These are phyloP conservation scores for Pseudachorutes palmiensis DNA, from an alignment of 1,140 invertebrate genomes.

Conservation along the genomic window DNA sequence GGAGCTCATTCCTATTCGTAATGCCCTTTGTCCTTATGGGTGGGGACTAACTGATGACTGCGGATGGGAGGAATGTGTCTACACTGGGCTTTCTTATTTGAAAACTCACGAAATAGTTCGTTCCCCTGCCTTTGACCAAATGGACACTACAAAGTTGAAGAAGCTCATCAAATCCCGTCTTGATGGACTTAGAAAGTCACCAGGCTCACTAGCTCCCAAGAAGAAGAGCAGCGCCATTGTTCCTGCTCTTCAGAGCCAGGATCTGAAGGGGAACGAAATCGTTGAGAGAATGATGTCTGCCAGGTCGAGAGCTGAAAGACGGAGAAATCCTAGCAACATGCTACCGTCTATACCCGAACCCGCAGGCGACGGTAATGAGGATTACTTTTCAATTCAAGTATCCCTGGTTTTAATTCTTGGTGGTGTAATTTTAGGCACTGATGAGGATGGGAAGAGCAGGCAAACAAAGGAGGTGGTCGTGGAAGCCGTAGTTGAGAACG, in stretches of 20 bases:
- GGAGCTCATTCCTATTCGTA: conserved; percentile 42
- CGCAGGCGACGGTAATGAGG: too few species aligned
- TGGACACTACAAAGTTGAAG: conserved; percentile 28
- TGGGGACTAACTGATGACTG: conserved; percentile 43
- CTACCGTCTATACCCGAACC: conserved; percentile 35
- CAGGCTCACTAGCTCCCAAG: not conserved
- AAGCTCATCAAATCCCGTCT: conserved; percentile 31
- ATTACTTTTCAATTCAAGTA: too few species aligned
- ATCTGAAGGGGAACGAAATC: conserved; percentile 36
- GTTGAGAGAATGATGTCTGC: conserved; percentile 37
- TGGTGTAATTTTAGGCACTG: too few species aligned
- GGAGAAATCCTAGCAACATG: conserved; percentile 18
- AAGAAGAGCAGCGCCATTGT: not conserved
- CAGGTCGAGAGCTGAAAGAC: conserved; percentile 21
- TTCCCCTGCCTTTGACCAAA: conserved; percentile 17
- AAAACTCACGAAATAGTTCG: conserved; percentile 30
- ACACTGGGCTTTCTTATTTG: conserved; percentile 29
- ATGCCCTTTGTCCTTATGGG: conserved; percentile 42
- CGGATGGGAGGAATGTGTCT: conserved; percentile 34
- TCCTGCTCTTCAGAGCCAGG: conserved; percentile 15
- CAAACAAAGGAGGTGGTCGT: too few species aligned
- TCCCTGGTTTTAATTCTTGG: too few species aligned
- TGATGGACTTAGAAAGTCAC: conserved; percentile 34
- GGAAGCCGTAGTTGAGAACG: too few species aligned
- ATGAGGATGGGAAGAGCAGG: too few species aligned